Evolutionary conservation across 2,797 vertebrate genomes (phyloP).

Genomic region (Margarornis squamiger): DNA sequence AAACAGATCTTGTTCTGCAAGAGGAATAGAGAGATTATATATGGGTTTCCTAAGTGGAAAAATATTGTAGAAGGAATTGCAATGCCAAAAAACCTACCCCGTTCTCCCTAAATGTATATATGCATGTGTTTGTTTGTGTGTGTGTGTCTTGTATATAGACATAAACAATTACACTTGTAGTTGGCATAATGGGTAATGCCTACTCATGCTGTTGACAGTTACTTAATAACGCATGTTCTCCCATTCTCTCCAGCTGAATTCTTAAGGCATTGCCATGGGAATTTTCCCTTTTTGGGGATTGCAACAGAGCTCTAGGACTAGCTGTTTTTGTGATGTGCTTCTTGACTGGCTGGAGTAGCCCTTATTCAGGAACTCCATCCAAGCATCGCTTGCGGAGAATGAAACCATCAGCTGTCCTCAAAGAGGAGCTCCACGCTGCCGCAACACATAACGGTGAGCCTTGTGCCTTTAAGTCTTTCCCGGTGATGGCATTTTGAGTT

Average conservation of each 20-base stretch:
- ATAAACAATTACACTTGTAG: not conserved
- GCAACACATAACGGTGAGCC: rapidly evolving
- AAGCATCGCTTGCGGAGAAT: not conserved
- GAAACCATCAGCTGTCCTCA: not conserved
- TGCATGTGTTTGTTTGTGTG: not conserved
- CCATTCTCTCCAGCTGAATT: slow-evolving; percentile 11
- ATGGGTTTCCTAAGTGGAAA: not conserved
- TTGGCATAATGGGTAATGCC: not conserved
- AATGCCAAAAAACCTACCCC: not conserved
- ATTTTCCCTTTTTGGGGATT: not conserved
- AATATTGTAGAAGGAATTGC: not conserved
- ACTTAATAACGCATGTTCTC: not conserved
- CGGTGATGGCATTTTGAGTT: not conserved
- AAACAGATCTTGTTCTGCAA: not conserved
- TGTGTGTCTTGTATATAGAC: not conserved
- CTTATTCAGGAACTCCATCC: not conserved
- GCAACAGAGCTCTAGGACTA: not conserved
- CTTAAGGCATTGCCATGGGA: slow-evolving; percentile 4
- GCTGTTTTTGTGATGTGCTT: not conserved
- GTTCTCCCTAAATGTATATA: not conserved
- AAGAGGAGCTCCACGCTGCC: not conserved
- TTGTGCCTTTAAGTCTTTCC: not conserved
- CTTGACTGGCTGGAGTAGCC: not conserved
- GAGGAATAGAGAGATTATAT: not conserved
- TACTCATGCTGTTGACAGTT: not conserved